Conservation (phyloP, 1,140 invertebrate genomes). For the Drosophila orena region DNA sequence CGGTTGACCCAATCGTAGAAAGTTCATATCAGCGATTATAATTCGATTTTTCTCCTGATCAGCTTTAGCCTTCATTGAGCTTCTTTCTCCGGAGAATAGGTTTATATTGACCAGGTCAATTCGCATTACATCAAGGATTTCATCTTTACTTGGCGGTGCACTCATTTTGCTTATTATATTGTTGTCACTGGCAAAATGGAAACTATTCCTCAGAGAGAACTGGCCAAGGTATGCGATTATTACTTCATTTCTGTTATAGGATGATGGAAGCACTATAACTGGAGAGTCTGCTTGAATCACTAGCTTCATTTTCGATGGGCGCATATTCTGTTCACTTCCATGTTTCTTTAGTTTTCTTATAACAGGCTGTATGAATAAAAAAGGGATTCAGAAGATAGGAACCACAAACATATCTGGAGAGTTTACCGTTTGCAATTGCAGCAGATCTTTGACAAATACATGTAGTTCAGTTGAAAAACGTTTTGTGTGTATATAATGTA, state of each 20-base stretch:
- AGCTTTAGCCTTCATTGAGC: slow-evolving; percentile 49
- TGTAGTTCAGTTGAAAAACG: slow-evolving; percentile 95
- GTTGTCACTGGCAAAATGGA: slow-evolving; percentile 87
- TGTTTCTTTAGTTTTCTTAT: slow-evolving; percentile 75
- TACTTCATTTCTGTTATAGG: slow-evolving; percentile 91
- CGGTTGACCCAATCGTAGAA: slow-evolving; percentile 86
- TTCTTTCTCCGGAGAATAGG: slow-evolving; percentile 88
- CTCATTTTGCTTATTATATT: slow-evolving; percentile 86
- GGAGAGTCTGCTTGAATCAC: slow-evolving; percentile 88
- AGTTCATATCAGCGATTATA: slow-evolving; percentile 75
- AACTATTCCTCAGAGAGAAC: slow-evolving; percentile 91
- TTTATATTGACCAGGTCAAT: slow-evolving; percentile 93
- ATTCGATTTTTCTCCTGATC: slow-evolving; percentile 47
- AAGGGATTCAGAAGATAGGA: not conserved
- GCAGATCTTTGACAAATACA: slow-evolving; percentile 94
- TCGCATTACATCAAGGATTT: slow-evolving; percentile 91
- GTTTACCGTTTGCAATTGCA: slow-evolving; percentile 90
- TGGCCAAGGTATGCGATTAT: slow-evolving; percentile 93
- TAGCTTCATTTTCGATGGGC: slow-evolving; percentile 72
- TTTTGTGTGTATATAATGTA: slow-evolving; percentile 97
- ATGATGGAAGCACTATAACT: slow-evolving; percentile 94
- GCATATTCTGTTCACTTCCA: slow-evolving; percentile 33
- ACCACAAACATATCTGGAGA: not conserved
- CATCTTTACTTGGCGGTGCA: slow-evolving; percentile 66
- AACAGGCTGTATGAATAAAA: slow-evolving; percentile 60